Conservation (phyloP, 2,888 invertebrate species). For the Aphidoletes aphidimyza region DNA sequence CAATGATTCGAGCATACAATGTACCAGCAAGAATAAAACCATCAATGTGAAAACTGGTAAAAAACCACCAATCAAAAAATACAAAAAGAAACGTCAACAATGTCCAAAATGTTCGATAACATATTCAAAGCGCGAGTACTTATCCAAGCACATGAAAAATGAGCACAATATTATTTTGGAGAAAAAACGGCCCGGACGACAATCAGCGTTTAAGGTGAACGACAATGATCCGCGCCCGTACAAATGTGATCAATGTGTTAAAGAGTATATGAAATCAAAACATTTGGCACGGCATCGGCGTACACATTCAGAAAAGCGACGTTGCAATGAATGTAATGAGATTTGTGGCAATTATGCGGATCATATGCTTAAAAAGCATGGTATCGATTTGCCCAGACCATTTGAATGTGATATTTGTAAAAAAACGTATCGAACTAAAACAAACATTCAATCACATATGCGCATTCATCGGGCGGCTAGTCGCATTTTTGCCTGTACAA, state of each 20-base stretch:
- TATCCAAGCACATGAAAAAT: background rate
- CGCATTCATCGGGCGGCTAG: conserved; percentile 14
- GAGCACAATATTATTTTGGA: background rate
- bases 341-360: background rate
- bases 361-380: conserved; percentile 50
- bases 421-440: conserved; percentile 35
- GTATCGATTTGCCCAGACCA: background rate
- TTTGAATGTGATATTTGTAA: conserved; percentile 54
- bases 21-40: background rate
- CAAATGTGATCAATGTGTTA: conserved; percentile 44
- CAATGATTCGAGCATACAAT: too few relatives aligned
- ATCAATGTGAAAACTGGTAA: background rate
- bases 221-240: conserved; percentile 35
- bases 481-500: conserved; percentile 5
- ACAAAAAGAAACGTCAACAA: conserved; percentile 48
- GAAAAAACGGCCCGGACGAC: background rate
- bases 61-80: background rate
- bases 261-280: background rate
- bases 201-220: background rate
- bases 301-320: background rate
- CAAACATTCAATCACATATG: conserved; percentile 49
- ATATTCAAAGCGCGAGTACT: conserved; percentile 28
- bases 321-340: background rate
- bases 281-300: conserved; percentile 31
- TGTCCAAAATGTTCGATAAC: background rate